These are phyloP conservation scores for Poecile montanus DNA, from an alignment of 2,797 vertebrate species.

Conservation along the genomic window DNA sequence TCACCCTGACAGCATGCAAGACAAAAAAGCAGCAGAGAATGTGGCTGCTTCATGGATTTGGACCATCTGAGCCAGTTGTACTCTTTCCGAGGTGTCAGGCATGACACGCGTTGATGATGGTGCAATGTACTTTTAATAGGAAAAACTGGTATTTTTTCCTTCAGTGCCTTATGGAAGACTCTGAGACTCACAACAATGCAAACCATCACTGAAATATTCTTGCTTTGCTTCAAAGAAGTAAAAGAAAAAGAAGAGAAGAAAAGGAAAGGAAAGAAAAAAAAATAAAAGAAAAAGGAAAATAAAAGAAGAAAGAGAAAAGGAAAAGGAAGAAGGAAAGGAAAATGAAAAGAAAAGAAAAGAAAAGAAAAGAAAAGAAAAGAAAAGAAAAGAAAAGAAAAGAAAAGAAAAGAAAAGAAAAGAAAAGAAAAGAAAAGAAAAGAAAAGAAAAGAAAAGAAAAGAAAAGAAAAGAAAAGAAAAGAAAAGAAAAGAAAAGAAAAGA, in stretches of 20 bases:
- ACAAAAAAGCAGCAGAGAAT: conserved; percentile 78
- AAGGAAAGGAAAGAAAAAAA: conserved; percentile 54
- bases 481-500: background rate
- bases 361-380: conserved; percentile 75
- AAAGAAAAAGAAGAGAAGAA: conserved; percentile 45
- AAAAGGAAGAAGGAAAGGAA: background rate
- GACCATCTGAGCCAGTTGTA: conserved; percentile 83
- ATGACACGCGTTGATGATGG: conserved; percentile 88
- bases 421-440: conserved; percentile 66
- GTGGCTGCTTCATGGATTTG: conserved; percentile 83
- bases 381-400: conserved; percentile 58
- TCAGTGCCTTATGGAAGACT: conserved; percentile 99
- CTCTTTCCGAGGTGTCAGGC: conserved; percentile 81
- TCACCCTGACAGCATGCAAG: conserved; percentile 63
- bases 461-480: conserved; percentile 66
- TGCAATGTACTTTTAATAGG: conserved; percentile 91
- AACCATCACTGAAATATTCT: conserved; percentile 92
- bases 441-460: background rate
- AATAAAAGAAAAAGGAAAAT: conserved; percentile 50
- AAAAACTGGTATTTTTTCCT: conserved; percentile 90
- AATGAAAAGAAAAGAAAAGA: background rate
- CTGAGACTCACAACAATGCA: conserved; percentile 95
- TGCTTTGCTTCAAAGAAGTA: conserved; percentile 90
- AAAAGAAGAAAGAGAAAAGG: background rate
- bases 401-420: background rate